Evolutionary conservation across 2,113 vertebrate genomes (phyloP), one percentile per base, ranked within the genome.

Genomic region (Melanostigma gelatinosum): DNA sequence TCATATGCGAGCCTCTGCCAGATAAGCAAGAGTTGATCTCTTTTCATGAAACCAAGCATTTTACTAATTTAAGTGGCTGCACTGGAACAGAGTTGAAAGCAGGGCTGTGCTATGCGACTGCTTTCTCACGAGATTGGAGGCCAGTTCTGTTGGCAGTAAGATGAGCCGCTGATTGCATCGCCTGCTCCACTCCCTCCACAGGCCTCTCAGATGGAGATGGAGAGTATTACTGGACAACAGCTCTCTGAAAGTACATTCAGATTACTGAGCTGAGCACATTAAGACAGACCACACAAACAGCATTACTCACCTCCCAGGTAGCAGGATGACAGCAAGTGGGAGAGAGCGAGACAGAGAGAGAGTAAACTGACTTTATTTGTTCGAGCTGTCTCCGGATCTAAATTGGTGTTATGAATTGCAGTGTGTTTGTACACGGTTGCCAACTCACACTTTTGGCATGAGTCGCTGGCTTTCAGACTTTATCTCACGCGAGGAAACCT

Each of bases 61-160:
- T 80, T 70, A 75, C 89, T 92, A 92, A 94, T 95, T 93, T 92
- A 87, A 93, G 86, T 70, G 85, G 85, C 88, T 88, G 83, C 84
- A 86, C 75, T 93, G 88, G 88, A 93, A 92, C 84, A 58, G 80
- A 84, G 90, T 91, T 93, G 88, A 94, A 93, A 93, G 90, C 83
- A 70, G 85, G 84, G 61, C 75, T 89, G 89, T 87, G 89, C 93
- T 92, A 85, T 89, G 89, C 57, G 57, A 70, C 85, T 85, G 87
- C 72, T 74, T 79, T 55, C 82, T 83, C 86, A 82, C 36, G 74
- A 82, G 88, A 84, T 86, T 82, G 74, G 85, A 80, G 83, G 64
- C 77, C 63, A 74, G 77, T 75, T 76, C 87, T 85, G 83, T 83
- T 91, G 86, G 87, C 87, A 88, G 72, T 20, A 18, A 89, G 85